A percentile compares a stretch with the other conserved stretches of the same genome.
Evolutionary conservation across 2,113 vertebrate species (phyloP).

Genomic region (Gracilinanus agilis): DNA sequence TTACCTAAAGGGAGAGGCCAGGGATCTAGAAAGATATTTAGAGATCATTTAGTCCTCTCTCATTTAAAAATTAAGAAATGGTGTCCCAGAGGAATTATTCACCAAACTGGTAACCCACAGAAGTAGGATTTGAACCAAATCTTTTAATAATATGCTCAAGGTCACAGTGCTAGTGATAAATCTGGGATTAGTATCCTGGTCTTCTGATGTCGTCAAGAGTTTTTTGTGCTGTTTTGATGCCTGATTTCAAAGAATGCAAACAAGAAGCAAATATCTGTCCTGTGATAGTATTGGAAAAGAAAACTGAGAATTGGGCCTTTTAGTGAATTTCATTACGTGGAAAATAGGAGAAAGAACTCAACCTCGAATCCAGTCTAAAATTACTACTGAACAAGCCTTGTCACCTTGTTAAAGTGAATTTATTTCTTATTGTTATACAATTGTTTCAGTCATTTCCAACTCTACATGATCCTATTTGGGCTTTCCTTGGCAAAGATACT

Average conservation of each 20-base stretch:
- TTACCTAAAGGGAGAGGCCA: background rate
- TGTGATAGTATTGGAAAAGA: background rate
- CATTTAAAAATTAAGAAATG: background rate
- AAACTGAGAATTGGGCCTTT: background rate
- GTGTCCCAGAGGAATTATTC: background rate
- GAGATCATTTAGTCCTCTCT: background rate
- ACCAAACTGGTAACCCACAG: background rate
- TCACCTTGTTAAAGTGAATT: background rate
- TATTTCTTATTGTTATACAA: no score
- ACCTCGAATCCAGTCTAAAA: background rate
- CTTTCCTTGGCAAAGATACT: no score
- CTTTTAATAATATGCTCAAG: background rate
- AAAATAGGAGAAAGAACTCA: background rate
- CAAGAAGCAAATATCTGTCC: background rate
- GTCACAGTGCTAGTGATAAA: background rate
- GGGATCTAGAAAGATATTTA: background rate
- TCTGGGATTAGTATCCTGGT: background rate
- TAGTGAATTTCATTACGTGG: conserved; percentile 8
- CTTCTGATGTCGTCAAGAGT: background rate
- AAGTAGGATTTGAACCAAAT: background rate
- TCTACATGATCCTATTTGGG: no score
- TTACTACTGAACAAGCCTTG: background rate
- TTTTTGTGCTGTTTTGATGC: background rate
- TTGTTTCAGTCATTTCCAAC: no score
- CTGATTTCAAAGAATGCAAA: background rate